A percentile compares a stretch with the other conserved stretches of the same genome.
These are phyloP conservation scores for Lycaon pictus DNA, from an alignment of 2,113 vertebrate genomes.

Conservation along the genomic window DNA sequence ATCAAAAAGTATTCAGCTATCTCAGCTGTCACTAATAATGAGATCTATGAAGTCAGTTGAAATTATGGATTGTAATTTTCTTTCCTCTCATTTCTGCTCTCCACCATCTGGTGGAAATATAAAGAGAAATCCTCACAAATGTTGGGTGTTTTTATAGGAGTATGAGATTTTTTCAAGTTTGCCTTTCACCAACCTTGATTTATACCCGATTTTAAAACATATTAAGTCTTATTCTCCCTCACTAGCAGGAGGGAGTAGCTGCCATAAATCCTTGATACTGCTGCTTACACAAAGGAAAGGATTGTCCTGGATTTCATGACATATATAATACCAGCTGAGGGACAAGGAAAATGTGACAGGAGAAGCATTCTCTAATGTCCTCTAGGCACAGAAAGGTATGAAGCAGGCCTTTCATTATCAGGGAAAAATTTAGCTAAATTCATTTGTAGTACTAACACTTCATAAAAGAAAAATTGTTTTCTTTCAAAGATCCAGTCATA, in stretches of 20 bases:
- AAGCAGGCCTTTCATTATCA: not conserved
- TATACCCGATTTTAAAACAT: slow-evolving; percentile 58
- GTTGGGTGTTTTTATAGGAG: slow-evolving; percentile 57
- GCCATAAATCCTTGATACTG: slow-evolving; percentile 57
- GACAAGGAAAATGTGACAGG: not conserved
- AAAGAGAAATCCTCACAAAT: slow-evolving; percentile 66
- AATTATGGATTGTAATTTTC: slow-evolving; percentile 62
- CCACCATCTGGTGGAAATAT: slow-evolving; percentile 31
- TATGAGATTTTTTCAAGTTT: slow-evolving; percentile 34
- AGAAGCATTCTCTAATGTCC: not conserved
- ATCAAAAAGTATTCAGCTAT: not conserved
- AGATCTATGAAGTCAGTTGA: slow-evolving; percentile 46
- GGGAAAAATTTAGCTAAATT: not conserved
- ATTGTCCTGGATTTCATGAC: not conserved
- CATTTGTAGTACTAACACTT: not conserved
- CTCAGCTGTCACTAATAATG: slow-evolving; percentile 41
- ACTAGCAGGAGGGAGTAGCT: not conserved
- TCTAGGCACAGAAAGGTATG: not conserved
- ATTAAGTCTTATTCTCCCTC: slow-evolving; percentile 41
- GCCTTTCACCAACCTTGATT: slow-evolving; percentile 68
- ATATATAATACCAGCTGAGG: not conserved
- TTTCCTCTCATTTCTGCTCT: slow-evolving; percentile 48
- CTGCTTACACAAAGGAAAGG: slow-evolving; percentile 48
- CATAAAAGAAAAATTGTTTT: not conserved
- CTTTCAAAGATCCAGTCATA: not conserved